Evolutionary conservation across 2,797 vertebrate genomes (phyloP).

Genomic region (Girardinus metallicus): DNA sequence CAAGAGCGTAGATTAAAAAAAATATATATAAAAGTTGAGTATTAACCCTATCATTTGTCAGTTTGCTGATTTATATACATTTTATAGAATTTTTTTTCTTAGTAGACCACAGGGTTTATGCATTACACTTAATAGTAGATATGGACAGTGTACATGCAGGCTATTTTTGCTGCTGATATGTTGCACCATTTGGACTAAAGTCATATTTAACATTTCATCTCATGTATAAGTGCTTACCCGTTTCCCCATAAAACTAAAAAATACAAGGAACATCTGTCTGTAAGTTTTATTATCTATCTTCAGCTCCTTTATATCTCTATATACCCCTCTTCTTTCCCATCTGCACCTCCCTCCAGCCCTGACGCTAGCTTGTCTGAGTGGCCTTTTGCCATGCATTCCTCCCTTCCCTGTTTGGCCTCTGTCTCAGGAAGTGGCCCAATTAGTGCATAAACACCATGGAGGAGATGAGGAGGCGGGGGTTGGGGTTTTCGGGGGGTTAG

Average conservation of each 20-base stretch:
- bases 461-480: constrained; percentile 74
- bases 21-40: constrained; percentile 58
- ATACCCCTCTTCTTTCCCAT: constrained; percentile 39
- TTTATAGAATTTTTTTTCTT: constrained; percentile 29
- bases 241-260: constrained; percentile 10
- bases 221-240: constrained; percentile 26
- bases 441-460: constrained; percentile 85
- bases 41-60: constrained; percentile 63
- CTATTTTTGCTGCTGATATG: constrained; percentile 24
- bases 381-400: constrained; percentile 83
- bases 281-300: constrained; percentile 54
- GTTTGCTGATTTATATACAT: constrained; percentile 50
- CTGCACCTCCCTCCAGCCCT: constrained; percentile 51
- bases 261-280: constrained; percentile 37
- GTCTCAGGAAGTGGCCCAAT: constrained; percentile 90
- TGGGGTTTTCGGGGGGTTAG: constrained; percentile 54
- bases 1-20: constrained; percentile 63
- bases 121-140: constrained; percentile 9
- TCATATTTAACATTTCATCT: constrained; percentile 30
- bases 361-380: constrained; percentile 80
- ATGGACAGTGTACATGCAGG: constrained; percentile 2
- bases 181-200: constrained; percentile 22
- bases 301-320: constrained; percentile 44
- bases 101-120: constrained; percentile 22
- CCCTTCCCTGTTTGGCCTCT: constrained; percentile 83